Percentiles rank a stretch among this genome's conserved stretches.
Evolutionary conservation across 2,888 invertebrate genomes (phyloP).

Genomic region (Tenodera sinensis): DNA sequence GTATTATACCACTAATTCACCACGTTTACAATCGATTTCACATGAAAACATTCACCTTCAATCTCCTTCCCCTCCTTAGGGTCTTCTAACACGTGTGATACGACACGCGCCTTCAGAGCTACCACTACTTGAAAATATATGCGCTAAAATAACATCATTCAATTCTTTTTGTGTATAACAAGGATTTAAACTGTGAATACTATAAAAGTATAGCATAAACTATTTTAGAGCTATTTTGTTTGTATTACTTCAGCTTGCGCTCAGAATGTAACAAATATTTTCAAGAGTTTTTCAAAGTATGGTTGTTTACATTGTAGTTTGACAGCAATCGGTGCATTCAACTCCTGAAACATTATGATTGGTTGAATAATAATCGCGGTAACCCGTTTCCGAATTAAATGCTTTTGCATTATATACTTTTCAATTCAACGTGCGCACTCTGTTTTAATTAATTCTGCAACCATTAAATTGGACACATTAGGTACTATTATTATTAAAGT

Average conservation of each 20-base stretch:
- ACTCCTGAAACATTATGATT: background rate
- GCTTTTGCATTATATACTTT: no score
- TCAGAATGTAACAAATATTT: no score
- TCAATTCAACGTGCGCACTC: no score
- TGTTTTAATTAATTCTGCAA: no score
- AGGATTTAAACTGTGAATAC: background rate
- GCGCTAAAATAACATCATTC: background rate
- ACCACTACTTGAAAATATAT: background rate
- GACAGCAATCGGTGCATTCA: background rate
- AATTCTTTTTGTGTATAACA: background rate
- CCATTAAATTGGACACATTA: no score
- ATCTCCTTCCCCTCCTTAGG: background rate
- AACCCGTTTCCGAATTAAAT: background rate
- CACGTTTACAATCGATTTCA: background rate
- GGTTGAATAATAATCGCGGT: background rate
- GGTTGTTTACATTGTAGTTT: background rate
- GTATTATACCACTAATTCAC: background rate
- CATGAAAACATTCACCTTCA: background rate
- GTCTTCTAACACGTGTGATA: conserved; percentile 1
- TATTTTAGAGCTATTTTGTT: no score
- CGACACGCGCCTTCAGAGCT: background rate
- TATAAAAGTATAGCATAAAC: no score
- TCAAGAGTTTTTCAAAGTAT: no score
- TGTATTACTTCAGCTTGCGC: no score
- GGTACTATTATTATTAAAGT: no score